Base-by-base conservation (phyloP, 2,113 vertebrate genomes). In the Thomomys bottae region DNA sequence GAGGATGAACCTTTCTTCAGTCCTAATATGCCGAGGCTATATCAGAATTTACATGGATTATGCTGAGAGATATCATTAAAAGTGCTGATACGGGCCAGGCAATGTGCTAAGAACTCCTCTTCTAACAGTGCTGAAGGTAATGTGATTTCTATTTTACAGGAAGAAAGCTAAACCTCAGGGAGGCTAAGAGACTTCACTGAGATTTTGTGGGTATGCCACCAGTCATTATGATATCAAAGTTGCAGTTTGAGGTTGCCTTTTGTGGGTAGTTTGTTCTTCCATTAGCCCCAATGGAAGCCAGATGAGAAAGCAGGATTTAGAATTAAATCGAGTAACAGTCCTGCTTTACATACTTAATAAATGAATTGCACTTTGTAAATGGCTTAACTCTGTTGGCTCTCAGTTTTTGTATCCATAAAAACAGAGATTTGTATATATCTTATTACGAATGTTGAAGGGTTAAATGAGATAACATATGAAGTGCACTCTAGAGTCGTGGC, bases 81-180 rank as follows among this genome's bases (percentile, higher is more conserved):
- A 9, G 20, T n/a, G 66, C 67, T 64, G 20, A 9, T 64, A 68
- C 0, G 0, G n/a, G 42, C 66, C 79, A 21, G 64, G 23, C 5
- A 42, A 18, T 26, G 59, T 72, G 75, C 45, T 57, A 20, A 26
- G 36, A 63, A 32, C 68, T 49, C 10, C 32, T 59, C 49, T 59
- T 75, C 24, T 59, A 26, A 34, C 0, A 18, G 8, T 38, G 40
- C 26, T 24, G n/a, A 42, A 79, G 45, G 40, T 67, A 82, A 66
- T 5, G 6, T 71, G 26, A 84, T 72, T 59, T 93, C 89, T 76
- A 87, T 66, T 92, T 84, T 84, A 84, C 81, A 94, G 77, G 61
- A 14, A 71, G 73, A 75, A 95, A 77, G 78, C 68, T 57, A 67
- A 92, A 66, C 54, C 71, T 23, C 4, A 18, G 77, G 67, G 64